Conservation (phyloP, 2,888 invertebrate species). For the Cremastinae sp. region DNA sequence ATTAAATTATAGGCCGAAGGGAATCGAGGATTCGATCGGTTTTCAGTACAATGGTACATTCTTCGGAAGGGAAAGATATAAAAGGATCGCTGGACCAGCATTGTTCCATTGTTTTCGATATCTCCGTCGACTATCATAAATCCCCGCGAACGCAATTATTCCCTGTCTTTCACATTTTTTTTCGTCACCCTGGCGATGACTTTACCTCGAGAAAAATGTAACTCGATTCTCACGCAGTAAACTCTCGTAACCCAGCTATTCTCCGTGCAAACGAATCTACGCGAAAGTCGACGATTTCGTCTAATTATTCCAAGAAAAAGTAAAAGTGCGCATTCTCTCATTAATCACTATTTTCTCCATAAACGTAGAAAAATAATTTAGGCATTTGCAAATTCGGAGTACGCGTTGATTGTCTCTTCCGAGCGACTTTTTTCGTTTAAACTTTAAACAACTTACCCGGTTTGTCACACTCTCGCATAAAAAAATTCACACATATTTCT, state of each 20-base stretch:
- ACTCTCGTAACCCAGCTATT: too few species aligned
- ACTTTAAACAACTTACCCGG: conserved; percentile 56
- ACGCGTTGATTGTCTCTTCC: too few species aligned
- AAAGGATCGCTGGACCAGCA: conserved; percentile 47
- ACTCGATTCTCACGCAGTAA: too few species aligned
- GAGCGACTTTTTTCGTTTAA: too few species aligned
- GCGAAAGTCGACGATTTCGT: too few species aligned
- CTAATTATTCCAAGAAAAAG: too few species aligned
- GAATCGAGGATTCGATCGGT: conserved; percentile 53
- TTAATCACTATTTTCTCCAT: too few species aligned
- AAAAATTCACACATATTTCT: conserved; percentile 23
- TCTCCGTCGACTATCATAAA: conserved; percentile 55
- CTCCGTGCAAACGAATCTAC: too few species aligned
- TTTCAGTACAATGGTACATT: conserved; percentile 41
- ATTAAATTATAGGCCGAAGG: conserved; percentile 39
- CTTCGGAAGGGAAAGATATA: conserved; percentile 29
- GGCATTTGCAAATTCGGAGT: too few species aligned
- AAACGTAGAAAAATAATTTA: too few species aligned
- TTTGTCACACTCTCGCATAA: conserved; percentile 41
- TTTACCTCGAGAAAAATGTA: conserved; percentile 25
- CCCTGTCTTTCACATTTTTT: conserved; percentile 23
- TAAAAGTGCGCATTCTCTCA: too few species aligned
- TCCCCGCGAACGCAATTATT: too few species aligned
- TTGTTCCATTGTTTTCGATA: conserved; percentile 58
- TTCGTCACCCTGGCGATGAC: conserved; percentile 18